Base-by-base conservation (phyloP, 2,797 vertebrate species). In the Lutjanus campechanus region DNA sequence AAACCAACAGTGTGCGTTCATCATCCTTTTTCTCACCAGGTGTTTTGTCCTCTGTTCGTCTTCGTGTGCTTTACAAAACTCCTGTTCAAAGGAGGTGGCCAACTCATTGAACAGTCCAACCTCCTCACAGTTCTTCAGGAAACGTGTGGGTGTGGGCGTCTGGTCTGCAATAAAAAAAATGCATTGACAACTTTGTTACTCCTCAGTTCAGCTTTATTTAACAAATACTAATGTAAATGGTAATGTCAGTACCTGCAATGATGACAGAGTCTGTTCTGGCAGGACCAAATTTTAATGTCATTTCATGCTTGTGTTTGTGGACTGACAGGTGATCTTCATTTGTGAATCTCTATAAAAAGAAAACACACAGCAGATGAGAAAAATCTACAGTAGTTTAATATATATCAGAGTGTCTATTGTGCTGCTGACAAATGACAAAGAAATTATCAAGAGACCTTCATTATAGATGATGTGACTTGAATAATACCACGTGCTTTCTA, bases 291-390 rank as follows among this genome's bases (percentile, higher is more conserved):
- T 99, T 99, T 93, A 99, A 92, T 29, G 98, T 99, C 98, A 99
- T 98, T 96, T 99, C 98, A 92, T 99, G 98, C 91, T 99, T 99
- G 95, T 99, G 98, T 95, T 97, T 99, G 91, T 99, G 98, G 82
- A 99, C 98, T 12, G 98, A 97, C 93, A 99, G 94, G 93, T 99
- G 98, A 93, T 99, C 98, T 95, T 99, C 98, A 86, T 99, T 99
- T 83, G 97, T 99, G 92, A 99, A 99, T 92, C 98, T 96, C 98
- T 99, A 89, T 59, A 74, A 92, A 79, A 81, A 73, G 61, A 13
- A 51, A 67, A 6, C 19, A 6, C 6, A 78, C 20, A 84, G 15
- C 6, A 19, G 11, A 72, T 66, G 15, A 56, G 22, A 44, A 6
- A 67, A 40, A 54, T 8, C 60, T 50, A 66, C 0, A 36, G 2